Percentiles rank a stretch among this genome's conserved stretches.
Conservation (phyloP, 2,888 invertebrate genomes). For the Drosophila melanocephala region DNA sequence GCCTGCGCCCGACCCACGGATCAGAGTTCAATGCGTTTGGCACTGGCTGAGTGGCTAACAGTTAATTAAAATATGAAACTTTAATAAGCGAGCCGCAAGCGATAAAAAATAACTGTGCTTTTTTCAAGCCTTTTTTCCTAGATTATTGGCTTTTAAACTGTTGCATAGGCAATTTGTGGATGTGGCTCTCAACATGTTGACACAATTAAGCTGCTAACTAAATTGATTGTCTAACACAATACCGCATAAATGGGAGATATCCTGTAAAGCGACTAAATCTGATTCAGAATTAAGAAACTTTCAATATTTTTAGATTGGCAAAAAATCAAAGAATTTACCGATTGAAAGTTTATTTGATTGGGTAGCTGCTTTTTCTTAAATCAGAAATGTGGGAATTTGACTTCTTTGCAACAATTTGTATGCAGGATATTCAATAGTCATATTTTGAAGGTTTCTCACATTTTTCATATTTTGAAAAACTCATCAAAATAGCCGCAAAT, state of each 20-base stretch:
- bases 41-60: constrained; percentile 27
- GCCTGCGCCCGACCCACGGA: constrained; percentile 36
- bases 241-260: constrained; percentile 2
- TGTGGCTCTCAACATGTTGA: constrained; percentile 40
- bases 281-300: background rate
- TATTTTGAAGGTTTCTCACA: constrained; percentile 2
- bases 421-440: constrained; percentile 18
- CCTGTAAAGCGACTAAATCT: background rate
- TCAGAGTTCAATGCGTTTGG: constrained; percentile 69
- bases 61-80: constrained; percentile 78
- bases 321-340: background rate
- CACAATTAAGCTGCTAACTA: constrained; percentile 63
- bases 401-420: background rate
- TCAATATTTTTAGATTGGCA: background rate
- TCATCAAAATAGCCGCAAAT: constrained; percentile 27
- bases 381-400: background rate
- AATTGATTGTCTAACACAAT: constrained; percentile 50
- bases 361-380: background rate
- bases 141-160: constrained; percentile 55
- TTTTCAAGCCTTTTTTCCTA: constrained; percentile 26
- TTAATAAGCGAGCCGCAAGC: constrained; percentile 55
- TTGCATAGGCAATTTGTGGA: constrained; percentile 52
- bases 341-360: background rate
- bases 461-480: constrained; percentile 43
- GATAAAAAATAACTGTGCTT: constrained; percentile 28